Evolutionary conservation across 2,888 invertebrate genomes (phyloP), one percentile per base, ranked within the genome.

Genomic region (Sympetrum striolatum): DNA sequence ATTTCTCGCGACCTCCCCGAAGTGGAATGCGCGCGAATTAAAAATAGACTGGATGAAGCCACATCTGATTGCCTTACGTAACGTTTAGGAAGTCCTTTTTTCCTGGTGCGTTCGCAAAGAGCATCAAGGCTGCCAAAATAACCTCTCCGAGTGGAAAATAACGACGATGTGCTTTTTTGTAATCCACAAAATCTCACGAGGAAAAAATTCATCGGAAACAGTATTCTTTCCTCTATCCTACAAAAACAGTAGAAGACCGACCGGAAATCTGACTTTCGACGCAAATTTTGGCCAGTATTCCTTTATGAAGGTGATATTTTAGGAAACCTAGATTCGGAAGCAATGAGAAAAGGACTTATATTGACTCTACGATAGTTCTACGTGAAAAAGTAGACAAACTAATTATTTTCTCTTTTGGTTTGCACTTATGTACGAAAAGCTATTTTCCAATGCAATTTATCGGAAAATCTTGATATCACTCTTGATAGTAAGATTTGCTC

Each of bases 51-150:
- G 22, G 14, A 48, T 15, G 81, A 81, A 81, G 25, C 81, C 48
- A 25, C 25, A 48, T 39, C 44, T 14, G 48, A 81, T 44, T 81
- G 48, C 82, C 31, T 64, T 86, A 64, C 60, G 86, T 60, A 37
- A 64, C 58, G 18, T 3, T 3, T 12, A 37, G 25, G 73, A 31
- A 31, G 25, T 73, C 25, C 73, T 25, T 73, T 44, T 73, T 73
- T 73, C 37, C 60, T 12, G 8, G n/a, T 37, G 22, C 37, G 37
- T 86, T 10, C n/a, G 2, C 86, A 60, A 35, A 58, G 31, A 81
- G 44, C 81, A 58, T 18, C 31, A 48, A 10, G 25, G 86, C n/a
- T 60, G 37, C 86, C 86, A 86, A 60, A 86, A 86, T 86, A 86
- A 39, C 60, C 37, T 35, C 18, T 73, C 60, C 58, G 14, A 15